Percentiles rank a stretch among this genome's conserved stretches.
Conservation (phyloP, 1,140 invertebrate species). For the Aphis craccivora region DNA sequence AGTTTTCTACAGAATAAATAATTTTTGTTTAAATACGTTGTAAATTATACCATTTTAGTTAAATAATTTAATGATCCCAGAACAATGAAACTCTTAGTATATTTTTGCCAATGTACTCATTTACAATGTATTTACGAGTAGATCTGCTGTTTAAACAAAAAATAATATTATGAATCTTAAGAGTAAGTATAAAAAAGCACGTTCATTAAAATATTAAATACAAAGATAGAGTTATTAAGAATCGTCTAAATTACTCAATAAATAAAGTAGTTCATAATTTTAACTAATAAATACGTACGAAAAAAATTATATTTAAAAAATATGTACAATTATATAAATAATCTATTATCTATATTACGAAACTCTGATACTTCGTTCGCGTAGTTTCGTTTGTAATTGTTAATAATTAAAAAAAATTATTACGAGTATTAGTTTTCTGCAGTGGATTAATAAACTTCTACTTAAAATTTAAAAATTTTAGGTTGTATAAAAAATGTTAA, state of each 20-base stretch:
- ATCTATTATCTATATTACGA: too few relatives aligned
- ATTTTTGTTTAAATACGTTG: slow-evolving; percentile 25
- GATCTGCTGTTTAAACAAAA: not conserved
- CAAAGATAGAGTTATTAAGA: not conserved
- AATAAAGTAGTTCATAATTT: not conserved
- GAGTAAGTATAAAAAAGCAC: not conserved
- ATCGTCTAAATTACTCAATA: not conserved
- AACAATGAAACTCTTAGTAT: not conserved
- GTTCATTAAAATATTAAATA: not conserved
- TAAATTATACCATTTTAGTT: slow-evolving; percentile 28
- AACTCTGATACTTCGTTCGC: too few relatives aligned
- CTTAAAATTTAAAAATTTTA: too few relatives aligned
- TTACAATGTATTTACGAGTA: not conserved
- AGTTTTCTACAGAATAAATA: not conserved
- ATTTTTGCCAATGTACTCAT: not conserved
- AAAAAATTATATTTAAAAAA: not conserved
- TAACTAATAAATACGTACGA: not conserved
- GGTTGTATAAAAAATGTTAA: too few relatives aligned
- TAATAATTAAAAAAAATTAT: too few relatives aligned
- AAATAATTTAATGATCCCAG: not conserved
- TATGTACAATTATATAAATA: too few relatives aligned
- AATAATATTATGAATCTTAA: not conserved
- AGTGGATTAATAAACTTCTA: too few relatives aligned
- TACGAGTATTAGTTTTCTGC: too few relatives aligned
- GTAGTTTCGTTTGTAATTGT: too few relatives aligned